phyloP scores from a whole-genome alignment of 2,888 invertebrate genomes.

The Luperina nickerlii region DNA sequence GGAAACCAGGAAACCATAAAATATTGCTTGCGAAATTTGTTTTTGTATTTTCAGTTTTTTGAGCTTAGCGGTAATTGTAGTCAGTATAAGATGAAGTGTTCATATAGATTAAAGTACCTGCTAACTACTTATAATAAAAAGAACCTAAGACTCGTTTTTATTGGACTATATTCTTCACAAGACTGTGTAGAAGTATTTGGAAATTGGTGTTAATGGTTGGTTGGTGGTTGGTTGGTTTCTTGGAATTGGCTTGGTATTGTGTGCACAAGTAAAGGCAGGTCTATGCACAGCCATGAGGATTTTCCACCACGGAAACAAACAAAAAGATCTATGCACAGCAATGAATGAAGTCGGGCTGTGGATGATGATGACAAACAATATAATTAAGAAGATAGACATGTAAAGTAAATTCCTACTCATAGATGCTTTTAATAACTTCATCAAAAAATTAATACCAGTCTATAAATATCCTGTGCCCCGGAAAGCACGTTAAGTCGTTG shows the following conservation, averaged over 20 bases:
- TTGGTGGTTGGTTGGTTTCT: too few species aligned
- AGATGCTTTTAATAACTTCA: neutral
- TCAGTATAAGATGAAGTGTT: neutral
- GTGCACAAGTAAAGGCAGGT: too few species aligned
- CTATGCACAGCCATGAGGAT: too few species aligned
- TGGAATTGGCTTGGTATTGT: too few species aligned
- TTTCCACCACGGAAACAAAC: too few species aligned
- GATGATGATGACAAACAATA: neutral
- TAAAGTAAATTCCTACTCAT: neutral
- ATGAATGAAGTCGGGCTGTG: too few species aligned
- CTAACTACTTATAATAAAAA: neutral
- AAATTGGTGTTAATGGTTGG: too few species aligned
- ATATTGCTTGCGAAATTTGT: neutral
- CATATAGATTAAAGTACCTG: too few species aligned
- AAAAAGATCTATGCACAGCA: too few species aligned
- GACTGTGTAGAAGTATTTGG: neutral
- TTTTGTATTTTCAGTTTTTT: neutral
- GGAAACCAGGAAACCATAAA: too few species aligned
- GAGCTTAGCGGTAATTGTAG: neutral
- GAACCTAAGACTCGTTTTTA: neutral
- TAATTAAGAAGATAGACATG: neutral
- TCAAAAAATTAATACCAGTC: neutral
- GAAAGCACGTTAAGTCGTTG: too few species aligned
- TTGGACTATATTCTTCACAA: neutral
- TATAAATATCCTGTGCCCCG: neutral